phyloP scores from a whole-genome alignment of 2,888 invertebrate species.

The Schrankia costaestrigalis region DNA sequence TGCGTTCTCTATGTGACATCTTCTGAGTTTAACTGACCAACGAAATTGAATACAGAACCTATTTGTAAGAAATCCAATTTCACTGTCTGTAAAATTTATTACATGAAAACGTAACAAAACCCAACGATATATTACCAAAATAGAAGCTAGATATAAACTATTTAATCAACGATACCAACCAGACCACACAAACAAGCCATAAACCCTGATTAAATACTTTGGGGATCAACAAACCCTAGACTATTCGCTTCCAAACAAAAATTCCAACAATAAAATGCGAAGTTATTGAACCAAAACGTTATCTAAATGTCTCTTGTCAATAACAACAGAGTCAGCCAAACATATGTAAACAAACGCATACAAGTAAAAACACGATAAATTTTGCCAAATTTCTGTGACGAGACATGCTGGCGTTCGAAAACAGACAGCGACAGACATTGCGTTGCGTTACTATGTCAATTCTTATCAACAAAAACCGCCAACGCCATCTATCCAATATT shows the following conservation, averaged over 20 bases:
- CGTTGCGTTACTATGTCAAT: slow-evolving; percentile 14
- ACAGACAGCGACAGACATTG: slow-evolving; percentile 3
- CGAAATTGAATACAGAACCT: too few relatives aligned
- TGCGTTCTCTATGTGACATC: too few relatives aligned
- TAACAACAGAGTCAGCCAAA: slow-evolving; percentile 15
- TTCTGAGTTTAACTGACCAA: too few relatives aligned
- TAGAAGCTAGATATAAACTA: too few relatives aligned
- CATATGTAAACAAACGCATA: slow-evolving; percentile 15
- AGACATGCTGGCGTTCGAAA: not conserved
- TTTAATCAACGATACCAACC: too few relatives aligned
- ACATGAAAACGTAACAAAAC: too few relatives aligned
- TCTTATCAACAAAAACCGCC: slow-evolving; percentile 29
- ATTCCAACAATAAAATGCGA: slow-evolving; percentile 2
- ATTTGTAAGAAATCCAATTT: too few relatives aligned
- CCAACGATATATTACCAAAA: too few relatives aligned
- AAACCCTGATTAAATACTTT: too few relatives aligned
- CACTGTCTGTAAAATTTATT: too few relatives aligned
- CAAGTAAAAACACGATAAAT: slow-evolving; percentile 23
- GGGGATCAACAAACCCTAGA: not conserved
- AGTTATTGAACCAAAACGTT: slow-evolving; percentile 14
- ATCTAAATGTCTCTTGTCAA: slow-evolving; percentile 19
- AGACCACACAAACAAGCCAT: too few relatives aligned
- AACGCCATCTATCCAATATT: slow-evolving; percentile 44
- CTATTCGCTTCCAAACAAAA: not conserved
- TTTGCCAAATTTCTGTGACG: slow-evolving; percentile 13